phyloP scores from a whole-genome alignment of 92 coral and sea anemone genomes.

The Muricea muricata region DNA sequence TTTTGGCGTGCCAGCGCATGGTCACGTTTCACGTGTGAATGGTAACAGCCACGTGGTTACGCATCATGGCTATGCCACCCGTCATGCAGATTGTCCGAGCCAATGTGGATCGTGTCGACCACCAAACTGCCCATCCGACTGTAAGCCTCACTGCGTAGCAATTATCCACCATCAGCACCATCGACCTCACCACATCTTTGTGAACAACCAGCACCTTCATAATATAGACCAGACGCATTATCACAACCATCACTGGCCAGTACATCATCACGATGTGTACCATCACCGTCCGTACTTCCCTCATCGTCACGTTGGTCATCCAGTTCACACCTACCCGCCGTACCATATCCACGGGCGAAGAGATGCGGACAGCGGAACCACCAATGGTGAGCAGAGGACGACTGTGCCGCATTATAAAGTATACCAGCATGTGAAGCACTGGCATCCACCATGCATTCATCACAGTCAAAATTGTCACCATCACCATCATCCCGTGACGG shows the following conservation, averaged over 20 bases:
- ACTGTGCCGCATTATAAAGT: constrained; percentile 51
- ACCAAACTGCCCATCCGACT: constrained; percentile 36
- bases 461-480: constrained; percentile 22
- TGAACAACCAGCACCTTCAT: constrained; percentile 38
- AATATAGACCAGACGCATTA: constrained; percentile 24
- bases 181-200: constrained; percentile 29
- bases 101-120: constrained; percentile 28
- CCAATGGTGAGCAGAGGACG: neutral
- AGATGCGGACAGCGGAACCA: neutral
- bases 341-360: constrained; percentile 16
- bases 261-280: constrained; percentile 28
- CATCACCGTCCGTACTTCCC: constrained; percentile 12
- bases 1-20: constrained; percentile 30
- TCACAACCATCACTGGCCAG: constrained; percentile 49
- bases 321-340: neutral
- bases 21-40: constrained; percentile 22
- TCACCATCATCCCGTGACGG: constrained; percentile 30
- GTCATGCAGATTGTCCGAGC: constrained; percentile 26
- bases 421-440: constrained; percentile 81
- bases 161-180: constrained; percentile 47
- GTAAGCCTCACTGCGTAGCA: constrained; percentile 26
- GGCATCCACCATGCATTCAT: constrained; percentile 67
- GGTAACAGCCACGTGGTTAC: constrained; percentile 37
- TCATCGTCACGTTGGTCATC: constrained; percentile 41
- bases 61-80: constrained; percentile 29